Percentiles rank a stretch among this genome's conserved stretches.
Evolutionary conservation across 2,888 invertebrate genomes (phyloP).

Genomic region (Cabera pusaria): DNA sequence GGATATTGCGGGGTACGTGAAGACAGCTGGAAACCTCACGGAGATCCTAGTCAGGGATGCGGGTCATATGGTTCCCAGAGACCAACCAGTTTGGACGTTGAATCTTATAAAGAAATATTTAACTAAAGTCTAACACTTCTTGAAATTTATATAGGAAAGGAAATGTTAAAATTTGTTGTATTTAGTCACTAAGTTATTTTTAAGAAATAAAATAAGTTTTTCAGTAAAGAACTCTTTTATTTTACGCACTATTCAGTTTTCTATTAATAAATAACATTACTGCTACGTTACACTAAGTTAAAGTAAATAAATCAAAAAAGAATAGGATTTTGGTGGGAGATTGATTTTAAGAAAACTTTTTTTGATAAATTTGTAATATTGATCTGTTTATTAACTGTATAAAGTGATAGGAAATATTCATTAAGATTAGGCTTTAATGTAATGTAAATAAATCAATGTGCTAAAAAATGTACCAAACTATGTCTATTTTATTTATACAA

Average conservation of each 20-base stretch:
- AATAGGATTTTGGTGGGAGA: conserved; percentile 23
- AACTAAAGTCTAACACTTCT: too few species aligned
- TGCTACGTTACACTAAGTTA: conserved; percentile 20
- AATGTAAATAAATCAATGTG: too few species aligned
- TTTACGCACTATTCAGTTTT: conserved; percentile 39
- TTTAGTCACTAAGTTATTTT: conserved; percentile 30
- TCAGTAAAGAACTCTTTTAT: too few species aligned
- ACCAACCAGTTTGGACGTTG: conserved; percentile 83
- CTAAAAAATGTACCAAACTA: too few species aligned
- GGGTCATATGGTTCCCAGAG: conserved; percentile 88
- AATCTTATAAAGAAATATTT: conserved; percentile 83
- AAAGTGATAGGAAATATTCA: too few species aligned
- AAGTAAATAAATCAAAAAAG: conserved; percentile 21
- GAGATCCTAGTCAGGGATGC: conserved; percentile 89
- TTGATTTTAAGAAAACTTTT: too few species aligned
- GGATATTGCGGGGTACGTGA: conserved; percentile 89
- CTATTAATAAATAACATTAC: conserved; percentile 44
- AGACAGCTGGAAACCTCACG: conserved; percentile 86
- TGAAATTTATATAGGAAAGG: too few species aligned
- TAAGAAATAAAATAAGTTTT: conserved; percentile 10
- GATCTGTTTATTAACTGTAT: too few species aligned
- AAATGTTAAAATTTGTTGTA: too few species aligned
- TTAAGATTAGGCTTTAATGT: too few species aligned
- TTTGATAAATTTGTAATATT: too few species aligned
- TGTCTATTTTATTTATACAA: too few species aligned